Conservation (phyloP, 2,888 invertebrate genomes). For the Chloromyia formosa region DNA sequence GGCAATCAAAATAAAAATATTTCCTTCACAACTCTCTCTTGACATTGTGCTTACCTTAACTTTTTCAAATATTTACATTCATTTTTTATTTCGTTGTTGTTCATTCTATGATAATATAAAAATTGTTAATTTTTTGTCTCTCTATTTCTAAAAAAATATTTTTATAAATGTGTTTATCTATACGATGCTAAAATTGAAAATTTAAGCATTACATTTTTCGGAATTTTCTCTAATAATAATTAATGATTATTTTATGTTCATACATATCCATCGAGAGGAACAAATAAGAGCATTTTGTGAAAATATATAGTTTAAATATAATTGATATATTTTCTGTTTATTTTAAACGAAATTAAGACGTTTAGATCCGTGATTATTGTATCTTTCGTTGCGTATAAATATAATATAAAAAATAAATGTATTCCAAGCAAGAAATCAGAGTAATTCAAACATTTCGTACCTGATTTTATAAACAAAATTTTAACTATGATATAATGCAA, state of each 20-base stretch:
- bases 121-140: conserved; percentile 45
- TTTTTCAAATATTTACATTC: conserved; percentile 45
- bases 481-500: background rate
- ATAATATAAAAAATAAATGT: background rate
- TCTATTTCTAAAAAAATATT: conserved; percentile 43
- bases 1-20: too few relatives aligned
- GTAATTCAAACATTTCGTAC: background rate
- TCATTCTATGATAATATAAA: conserved; percentile 47
- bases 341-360: conserved; percentile 26
- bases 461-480: background rate
- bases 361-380: background rate
- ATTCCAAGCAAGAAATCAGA: conserved; percentile 27
- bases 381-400: background rate
- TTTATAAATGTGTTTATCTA: too few relatives aligned
- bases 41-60: background rate
- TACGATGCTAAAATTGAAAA: too few relatives aligned
- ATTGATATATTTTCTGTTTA: background rate
- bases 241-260: too few relatives aligned
- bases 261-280: too few relatives aligned
- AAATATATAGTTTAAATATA: too few relatives aligned
- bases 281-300: too few relatives aligned
- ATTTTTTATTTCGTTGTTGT: conserved; percentile 48
- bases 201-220: too few relatives aligned
- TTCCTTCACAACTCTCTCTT: too few relatives aligned
- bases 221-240: too few relatives aligned